Conservation (phyloP, 2,888 invertebrate genomes). For the Drosophila atroscutellata region DNA sequence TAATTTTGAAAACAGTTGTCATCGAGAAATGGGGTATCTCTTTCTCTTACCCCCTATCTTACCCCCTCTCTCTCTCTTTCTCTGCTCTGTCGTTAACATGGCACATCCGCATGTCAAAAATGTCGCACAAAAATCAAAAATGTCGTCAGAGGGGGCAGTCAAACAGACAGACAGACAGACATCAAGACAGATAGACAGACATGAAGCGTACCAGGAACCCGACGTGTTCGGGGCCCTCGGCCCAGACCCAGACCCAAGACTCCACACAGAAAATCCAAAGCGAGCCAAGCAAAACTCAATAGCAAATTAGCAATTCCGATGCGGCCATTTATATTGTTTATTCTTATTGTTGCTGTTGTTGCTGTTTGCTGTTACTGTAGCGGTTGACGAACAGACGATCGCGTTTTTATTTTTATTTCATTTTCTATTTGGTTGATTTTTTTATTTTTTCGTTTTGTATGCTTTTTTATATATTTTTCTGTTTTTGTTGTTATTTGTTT, state of each 20-base stretch:
- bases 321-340: constrained; percentile 79
- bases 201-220: constrained; percentile 52
- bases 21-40: constrained; percentile 5
- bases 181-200: constrained; percentile 10
- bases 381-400: constrained; percentile 75
- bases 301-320: constrained; percentile 81
- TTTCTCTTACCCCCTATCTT: neutral
- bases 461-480: constrained; percentile 60
- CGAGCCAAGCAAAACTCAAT: constrained; percentile 65
- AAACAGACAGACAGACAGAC: constrained; percentile 5
- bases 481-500: constrained; percentile 12
- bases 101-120: constrained; percentile 81
- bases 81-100: constrained; percentile 67
- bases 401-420: constrained; percentile 76
- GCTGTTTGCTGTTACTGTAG: constrained; percentile 40
- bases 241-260: constrained; percentile 62
- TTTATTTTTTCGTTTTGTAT: constrained; percentile 14
- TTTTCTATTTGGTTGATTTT: constrained; percentile 67
- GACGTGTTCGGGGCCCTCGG: constrained; percentile 49
- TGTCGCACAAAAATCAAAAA: constrained; percentile 78
- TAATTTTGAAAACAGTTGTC: constrained; percentile 45
- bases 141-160: constrained; percentile 38
- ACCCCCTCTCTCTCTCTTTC: neutral
- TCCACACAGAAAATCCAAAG: constrained; percentile 39
- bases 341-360: constrained; percentile 64